Percentiles rank a stretch among this genome's conserved stretches.
Evolutionary conservation across 2,797 vertebrate species (phyloP).

Genomic region (Silurus aristotelis): DNA sequence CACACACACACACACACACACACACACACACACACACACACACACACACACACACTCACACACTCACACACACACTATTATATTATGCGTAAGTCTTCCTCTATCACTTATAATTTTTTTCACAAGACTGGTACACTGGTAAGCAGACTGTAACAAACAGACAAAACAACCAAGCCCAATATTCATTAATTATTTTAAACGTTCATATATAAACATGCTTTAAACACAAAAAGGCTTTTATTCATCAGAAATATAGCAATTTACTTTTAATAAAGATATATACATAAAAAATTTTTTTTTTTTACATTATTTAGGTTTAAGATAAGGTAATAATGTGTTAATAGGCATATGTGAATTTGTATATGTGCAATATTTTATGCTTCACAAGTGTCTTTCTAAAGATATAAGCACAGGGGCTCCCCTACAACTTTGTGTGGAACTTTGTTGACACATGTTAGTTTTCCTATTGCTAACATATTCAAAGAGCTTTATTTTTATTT

Average conservation of each 20-base stretch:
- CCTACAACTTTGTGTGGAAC: constrained; percentile 48
- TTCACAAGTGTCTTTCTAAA: neutral
- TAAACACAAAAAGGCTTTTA: neutral
- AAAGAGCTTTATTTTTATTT: constrained; percentile 58
- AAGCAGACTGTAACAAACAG: too few relatives aligned
- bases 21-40: constrained; percentile 50
- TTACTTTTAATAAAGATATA: neutral
- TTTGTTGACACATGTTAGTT: constrained; percentile 50
- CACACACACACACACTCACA: constrained; percentile 37
- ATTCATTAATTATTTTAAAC: neutral
- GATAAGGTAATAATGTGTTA: neutral
- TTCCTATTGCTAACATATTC: constrained; percentile 54
- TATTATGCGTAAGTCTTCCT: constrained; percentile 54
- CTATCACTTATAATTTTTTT: constrained; percentile 58
- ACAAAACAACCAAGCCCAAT: neutral
- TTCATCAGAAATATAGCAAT: neutral
- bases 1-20: neutral
- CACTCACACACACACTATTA: neutral
- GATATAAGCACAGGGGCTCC: constrained; percentile 37
- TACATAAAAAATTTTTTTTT: neutral
- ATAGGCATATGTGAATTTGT: neutral
- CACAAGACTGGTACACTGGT: constrained; percentile 50
- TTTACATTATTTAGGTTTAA: neutral
- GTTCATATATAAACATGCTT: neutral
- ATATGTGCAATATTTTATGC: neutral